Conservation (phyloP, 2,888 invertebrate genomes). For the Carabus problematicus region DNA sequence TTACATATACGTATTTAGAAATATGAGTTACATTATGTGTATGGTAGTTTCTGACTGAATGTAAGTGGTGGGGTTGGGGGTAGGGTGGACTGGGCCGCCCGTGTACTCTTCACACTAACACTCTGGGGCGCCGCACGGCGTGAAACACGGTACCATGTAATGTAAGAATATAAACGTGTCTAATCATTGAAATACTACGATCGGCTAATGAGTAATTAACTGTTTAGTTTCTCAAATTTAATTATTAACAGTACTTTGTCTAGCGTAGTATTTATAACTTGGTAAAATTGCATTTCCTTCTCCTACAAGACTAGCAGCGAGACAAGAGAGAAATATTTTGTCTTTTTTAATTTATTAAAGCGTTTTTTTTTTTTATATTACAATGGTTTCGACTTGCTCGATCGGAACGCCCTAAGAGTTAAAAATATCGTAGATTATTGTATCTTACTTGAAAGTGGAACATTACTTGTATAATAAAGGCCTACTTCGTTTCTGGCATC, state of each 20-base stretch:
- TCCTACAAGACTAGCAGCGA: slow-evolving; percentile 45
- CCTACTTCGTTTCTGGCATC: slow-evolving; percentile 45
- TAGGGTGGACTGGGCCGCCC: slow-evolving; percentile 22
- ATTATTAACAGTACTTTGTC: slow-evolving; percentile 43
- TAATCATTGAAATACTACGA: slow-evolving; percentile 42
- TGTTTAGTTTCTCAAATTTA: slow-evolving; percentile 42
- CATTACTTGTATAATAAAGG: slow-evolving; percentile 44
- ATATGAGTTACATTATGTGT: too few species aligned
- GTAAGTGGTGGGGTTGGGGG: background rate
- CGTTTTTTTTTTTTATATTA: slow-evolving; percentile 44
- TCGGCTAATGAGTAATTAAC: slow-evolving; percentile 43
- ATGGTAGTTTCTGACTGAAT: background rate
- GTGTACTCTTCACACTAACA: slow-evolving; percentile 15
- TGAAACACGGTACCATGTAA: slow-evolving; percentile 35
- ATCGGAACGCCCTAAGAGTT: slow-evolving; percentile 44
- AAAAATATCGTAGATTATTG: slow-evolving; percentile 44
- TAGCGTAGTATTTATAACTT: slow-evolving; percentile 43
- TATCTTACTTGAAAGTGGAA: slow-evolving; percentile 43
- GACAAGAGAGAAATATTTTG: slow-evolving; percentile 44
- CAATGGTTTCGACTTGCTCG: slow-evolving; percentile 43
- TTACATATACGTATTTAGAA: too few species aligned
- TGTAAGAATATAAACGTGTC: slow-evolving; percentile 43
- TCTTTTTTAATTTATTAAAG: slow-evolving; percentile 45
- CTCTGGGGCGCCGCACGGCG: slow-evolving; percentile 38
- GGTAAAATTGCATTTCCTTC: slow-evolving; percentile 45